Conservation (phyloP, 2,797 vertebrate species). For the Brachyalestes nurse region DNA sequence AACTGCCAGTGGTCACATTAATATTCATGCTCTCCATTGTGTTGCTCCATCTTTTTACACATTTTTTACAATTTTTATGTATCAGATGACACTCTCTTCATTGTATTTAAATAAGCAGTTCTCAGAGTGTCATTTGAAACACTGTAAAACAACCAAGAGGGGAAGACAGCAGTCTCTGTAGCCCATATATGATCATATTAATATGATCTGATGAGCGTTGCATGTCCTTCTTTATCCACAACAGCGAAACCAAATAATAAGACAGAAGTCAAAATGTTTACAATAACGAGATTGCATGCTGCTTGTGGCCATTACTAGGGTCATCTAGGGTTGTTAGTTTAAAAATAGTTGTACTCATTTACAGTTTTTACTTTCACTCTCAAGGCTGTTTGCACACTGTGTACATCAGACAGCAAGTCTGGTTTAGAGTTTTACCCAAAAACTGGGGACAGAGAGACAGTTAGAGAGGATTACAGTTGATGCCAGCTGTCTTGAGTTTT, state of each 20-base stretch:
- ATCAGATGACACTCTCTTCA: neutral
- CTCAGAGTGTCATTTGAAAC: neutral
- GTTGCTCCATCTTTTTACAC: conserved; percentile 2
- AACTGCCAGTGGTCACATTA: neutral
- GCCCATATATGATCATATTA: neutral
- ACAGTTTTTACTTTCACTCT: too few species aligned
- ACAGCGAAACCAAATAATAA: neutral
- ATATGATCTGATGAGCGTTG: neutral
- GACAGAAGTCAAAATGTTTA: neutral
- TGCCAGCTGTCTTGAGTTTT: neutral
- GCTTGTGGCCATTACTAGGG: neutral
- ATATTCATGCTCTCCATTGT: conserved; percentile 31
- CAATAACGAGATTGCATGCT: neutral
- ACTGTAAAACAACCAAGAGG: neutral
- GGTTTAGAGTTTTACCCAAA: neutral
- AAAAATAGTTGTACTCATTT: neutral
- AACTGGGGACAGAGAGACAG: neutral
- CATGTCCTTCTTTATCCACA: neutral
- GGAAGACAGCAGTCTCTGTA: neutral
- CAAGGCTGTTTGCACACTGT: neutral
- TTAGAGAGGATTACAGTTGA: neutral
- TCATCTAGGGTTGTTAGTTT: neutral
- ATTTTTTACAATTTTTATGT: conserved; percentile 6
- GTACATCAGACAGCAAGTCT: neutral
- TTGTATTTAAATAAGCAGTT: conserved; percentile 8